Evolutionary conservation across 2,797 vertebrate genomes (phyloP).

Genomic region (Lycodopsis pacificus): DNA sequence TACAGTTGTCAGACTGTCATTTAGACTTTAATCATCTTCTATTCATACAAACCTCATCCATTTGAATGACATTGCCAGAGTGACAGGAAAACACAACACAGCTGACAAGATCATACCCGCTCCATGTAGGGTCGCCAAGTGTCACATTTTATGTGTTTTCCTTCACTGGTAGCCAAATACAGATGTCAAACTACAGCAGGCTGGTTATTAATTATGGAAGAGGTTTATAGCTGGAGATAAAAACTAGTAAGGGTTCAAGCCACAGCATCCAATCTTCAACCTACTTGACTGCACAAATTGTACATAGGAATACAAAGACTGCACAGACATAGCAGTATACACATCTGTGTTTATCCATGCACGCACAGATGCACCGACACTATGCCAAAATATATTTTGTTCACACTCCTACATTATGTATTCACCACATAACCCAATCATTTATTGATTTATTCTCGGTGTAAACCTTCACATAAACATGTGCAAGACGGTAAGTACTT

Average conservation of each 20-base stretch:
- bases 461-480: constrained; percentile 2
- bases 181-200: constrained; percentile 32
- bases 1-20: constrained; percentile 42
- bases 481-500: neutral
- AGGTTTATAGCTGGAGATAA: constrained; percentile 40
- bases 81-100: constrained; percentile 35
- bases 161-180: constrained; percentile 28
- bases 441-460: constrained; percentile 7
- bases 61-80: constrained; percentile 31
- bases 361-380: neutral
- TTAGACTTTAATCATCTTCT: constrained; percentile 51
- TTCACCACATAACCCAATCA: constrained; percentile 19
- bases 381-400: constrained; percentile 15
- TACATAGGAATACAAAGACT: constrained; percentile 23
- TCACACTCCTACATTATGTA: constrained; percentile 17
- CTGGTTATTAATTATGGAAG: constrained; percentile 63
- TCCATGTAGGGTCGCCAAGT: neutral
- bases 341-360: neutral
- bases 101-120: constrained; percentile 5
- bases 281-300: constrained; percentile 59
- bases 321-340: neutral
- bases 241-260: constrained; percentile 3
- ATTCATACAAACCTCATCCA: constrained; percentile 44
- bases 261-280: constrained; percentile 58
- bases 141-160: constrained; percentile 18